Conservation (phyloP, 2,888 invertebrate genomes). For the Ectemnius continuus region DNA sequence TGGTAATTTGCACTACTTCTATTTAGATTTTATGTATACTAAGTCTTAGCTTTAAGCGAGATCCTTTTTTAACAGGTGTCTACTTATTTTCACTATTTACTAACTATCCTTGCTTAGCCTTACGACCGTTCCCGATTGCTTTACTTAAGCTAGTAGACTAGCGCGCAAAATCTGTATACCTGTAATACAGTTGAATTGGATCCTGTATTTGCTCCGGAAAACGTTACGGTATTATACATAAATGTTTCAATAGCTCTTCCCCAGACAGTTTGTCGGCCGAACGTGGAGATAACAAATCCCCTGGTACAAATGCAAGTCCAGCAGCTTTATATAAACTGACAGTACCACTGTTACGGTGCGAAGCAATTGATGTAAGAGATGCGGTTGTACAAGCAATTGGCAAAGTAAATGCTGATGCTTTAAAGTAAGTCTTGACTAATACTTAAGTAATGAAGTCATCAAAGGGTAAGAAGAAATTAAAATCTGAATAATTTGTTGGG, state of each 20-base stretch:
- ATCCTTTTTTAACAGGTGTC: constrained; percentile 36
- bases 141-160: constrained; percentile 40
- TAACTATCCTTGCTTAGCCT: constrained; percentile 44
- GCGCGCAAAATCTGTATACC: constrained; percentile 33
- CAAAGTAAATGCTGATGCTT: constrained; percentile 95
- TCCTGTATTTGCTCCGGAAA: neutral
- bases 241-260: constrained; percentile 85
- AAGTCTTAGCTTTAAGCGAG: constrained; percentile 41
- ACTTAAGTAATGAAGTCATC: neutral
- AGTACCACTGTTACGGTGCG: constrained; percentile 94
- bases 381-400: constrained; percentile 96
- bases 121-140: constrained; percentile 61
- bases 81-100: constrained; percentile 42
- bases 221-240: neutral
- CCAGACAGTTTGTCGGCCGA: constrained; percentile 93
- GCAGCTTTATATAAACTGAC: constrained; percentile 94
- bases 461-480: neutral
- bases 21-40: constrained; percentile 33
- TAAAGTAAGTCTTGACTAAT: constrained; percentile 84
- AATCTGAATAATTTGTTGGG: constrained; percentile 12
- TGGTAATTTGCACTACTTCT: constrained; percentile 60
- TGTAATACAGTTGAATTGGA: neutral
- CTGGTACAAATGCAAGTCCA: constrained; percentile 87
- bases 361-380: constrained; percentile 95
- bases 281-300: constrained; percentile 86